Conservation (phyloP, 2,113 vertebrate species). For the Speoplatyrhinus poulsoni region DNA sequence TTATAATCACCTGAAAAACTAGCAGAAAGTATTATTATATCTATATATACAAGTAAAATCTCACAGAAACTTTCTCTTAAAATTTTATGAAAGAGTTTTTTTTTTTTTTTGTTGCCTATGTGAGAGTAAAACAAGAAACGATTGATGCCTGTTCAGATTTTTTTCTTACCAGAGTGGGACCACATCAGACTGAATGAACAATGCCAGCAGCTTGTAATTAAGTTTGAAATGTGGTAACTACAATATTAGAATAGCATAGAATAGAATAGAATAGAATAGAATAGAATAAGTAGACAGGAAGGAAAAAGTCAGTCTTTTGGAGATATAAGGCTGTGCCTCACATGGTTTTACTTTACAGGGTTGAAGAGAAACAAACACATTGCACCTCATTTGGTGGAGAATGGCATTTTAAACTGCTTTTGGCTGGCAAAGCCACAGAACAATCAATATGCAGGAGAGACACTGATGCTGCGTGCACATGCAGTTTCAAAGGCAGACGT, state of each 20-base stretch:
- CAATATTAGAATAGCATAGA: slow-evolving; percentile 48
- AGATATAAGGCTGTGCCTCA: slow-evolving; percentile 71
- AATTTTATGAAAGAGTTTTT: too few relatives aligned
- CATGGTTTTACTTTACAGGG: slow-evolving; percentile 79
- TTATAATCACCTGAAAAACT: too few relatives aligned
- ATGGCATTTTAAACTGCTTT: slow-evolving; percentile 73
- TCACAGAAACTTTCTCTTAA: too few relatives aligned
- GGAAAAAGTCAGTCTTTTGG: slow-evolving; percentile 53
- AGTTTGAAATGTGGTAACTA: slow-evolving; percentile 75
- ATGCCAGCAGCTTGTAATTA: slow-evolving; percentile 74
- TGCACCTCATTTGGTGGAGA: slow-evolving; percentile 76
- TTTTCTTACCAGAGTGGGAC: slow-evolving; percentile 53
- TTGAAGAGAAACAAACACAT: slow-evolving; percentile 81
- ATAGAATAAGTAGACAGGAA: slow-evolving; percentile 30
- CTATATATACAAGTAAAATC: background rate
- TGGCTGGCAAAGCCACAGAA: slow-evolving; percentile 64
- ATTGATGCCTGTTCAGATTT: slow-evolving; percentile 53
- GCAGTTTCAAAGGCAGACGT: too few relatives aligned
- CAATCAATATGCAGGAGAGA: slow-evolving; percentile 68
- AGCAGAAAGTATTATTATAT: background rate
- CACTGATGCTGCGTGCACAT: slow-evolving; percentile 58
- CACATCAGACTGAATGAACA: slow-evolving; percentile 71
- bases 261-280: background rate
- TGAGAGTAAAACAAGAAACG: slow-evolving; percentile 45
- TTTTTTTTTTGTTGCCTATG: too few relatives aligned